Base-by-base conservation (phyloP, 2,888 invertebrate species). In the Petrolisthes cinctipes region DNA sequence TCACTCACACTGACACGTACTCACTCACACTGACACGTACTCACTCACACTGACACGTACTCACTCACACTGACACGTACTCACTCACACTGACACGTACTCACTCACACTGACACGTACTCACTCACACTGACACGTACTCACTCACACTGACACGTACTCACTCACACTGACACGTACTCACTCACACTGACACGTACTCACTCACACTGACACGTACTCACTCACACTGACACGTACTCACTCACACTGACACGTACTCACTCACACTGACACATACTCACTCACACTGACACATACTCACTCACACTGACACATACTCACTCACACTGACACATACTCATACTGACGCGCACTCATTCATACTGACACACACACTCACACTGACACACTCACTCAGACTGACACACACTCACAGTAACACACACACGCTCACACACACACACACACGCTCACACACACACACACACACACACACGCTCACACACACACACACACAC, bases 221-320 rank as follows among this genome's bases (percentile, higher is more conserved):
- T 5, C n/a, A 11, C 51, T 75, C 51, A 14, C 51, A 11, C 75
- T 75, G 14, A 14, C 75, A 51, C 75, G n/a, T n/a, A n/a, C n/a
- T 37, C 75, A 51, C 75, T 75, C 75, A 51, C 75, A 51, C 75
- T 75, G 14, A 14, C 75, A 51, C 75, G 14, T 37, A 51, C 75
- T 75, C 75, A 51, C 75, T 75, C 75, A 51, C 75, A 37, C 37
- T 37, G 2, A 14, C 75, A 51, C 75, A 51, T 37, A 51, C 75
- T 23, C 75, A 51, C 75, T 75, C 76, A 51, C 76, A 53, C 76
- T 76, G 17, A 17, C 76, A 53, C 76, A 53, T 37, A 53, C 76
- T 14, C 37, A 37, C 37, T 0, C 37, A 37, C 37, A 37, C 0
- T 37, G 37, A 37, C 37, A 37, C 37, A 37, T 2, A 37, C 37